phyloP scores from a whole-genome alignment of 2,888 invertebrate species.

The Liopterus haemorrhoidalis region DNA sequence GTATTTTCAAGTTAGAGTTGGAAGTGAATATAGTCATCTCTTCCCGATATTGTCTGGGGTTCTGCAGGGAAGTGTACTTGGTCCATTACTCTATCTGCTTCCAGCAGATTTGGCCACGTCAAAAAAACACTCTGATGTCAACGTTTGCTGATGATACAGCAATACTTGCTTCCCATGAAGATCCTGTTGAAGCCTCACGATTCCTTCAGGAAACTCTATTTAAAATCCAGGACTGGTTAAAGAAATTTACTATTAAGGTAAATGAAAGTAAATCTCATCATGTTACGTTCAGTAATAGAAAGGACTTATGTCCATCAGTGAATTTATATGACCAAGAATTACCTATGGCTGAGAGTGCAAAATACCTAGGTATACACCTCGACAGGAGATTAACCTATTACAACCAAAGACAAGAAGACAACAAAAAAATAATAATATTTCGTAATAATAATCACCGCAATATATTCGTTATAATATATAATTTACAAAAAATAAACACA shows the following conservation, averaged over 20 bases:
- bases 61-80: too few species aligned
- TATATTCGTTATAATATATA: too few species aligned
- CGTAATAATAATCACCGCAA: too few species aligned
- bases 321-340: constrained; percentile 26
- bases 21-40: not conserved
- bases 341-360: constrained; percentile 35
- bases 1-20: not conserved
- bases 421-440: too few species aligned
- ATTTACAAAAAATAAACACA: too few species aligned
- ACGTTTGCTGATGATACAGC: not conserved
- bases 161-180: not conserved
- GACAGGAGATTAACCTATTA: constrained; percentile 23
- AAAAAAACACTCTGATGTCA: not conserved
- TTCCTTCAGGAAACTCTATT: not conserved
- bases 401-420: constrained; percentile 23
- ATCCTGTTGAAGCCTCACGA: not conserved
- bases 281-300: constrained; percentile 11
- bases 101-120: not conserved
- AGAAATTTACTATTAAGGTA: constrained; percentile 3
- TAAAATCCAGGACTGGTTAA: not conserved
- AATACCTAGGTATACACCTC: constrained; percentile 26
- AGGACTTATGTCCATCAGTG: constrained; percentile 8
- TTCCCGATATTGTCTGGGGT: too few species aligned
- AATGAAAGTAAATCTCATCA: constrained; percentile 10
- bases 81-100: not conserved